Evolutionary conservation across 2,113 vertebrate species (phyloP).

Genomic region (Poeciliopsis occidentalis): DNA sequence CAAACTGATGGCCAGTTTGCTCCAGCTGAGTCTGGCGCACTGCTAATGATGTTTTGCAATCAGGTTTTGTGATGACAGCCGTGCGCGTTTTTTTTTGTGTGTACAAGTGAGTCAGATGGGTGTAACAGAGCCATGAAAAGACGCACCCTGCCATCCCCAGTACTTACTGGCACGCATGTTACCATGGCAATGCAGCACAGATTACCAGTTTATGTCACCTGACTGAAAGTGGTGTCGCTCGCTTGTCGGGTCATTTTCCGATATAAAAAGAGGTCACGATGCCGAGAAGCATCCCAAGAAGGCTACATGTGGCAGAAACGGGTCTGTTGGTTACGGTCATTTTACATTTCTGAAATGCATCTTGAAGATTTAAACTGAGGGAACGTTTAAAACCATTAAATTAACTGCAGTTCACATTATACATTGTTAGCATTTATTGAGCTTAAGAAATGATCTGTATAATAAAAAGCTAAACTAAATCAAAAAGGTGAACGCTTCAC

Average conservation of each 20-base stretch:
- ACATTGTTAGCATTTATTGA: no score
- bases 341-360: neutral
- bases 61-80: conserved; percentile 61
- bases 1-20: conserved; percentile 45
- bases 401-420: neutral
- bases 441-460: no score
- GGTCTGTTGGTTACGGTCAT: neutral
- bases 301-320: neutral
- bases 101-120: conserved; percentile 68
- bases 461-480: neutral
- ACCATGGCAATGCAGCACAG: conserved; percentile 58
- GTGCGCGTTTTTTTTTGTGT: conserved; percentile 47
- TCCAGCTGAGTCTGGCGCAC: conserved; percentile 37
- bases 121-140: conserved; percentile 61
- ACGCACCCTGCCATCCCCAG: conserved; percentile 66
- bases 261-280: neutral
- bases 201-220: conserved; percentile 65
- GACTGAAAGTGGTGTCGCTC: conserved; percentile 33
- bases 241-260: conserved; percentile 40
- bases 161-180: conserved; percentile 59
- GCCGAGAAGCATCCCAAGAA: neutral
- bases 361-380: neutral
- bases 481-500: neutral
- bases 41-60: conserved; percentile 69
- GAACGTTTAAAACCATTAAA: neutral